Evolutionary conservation across 2,797 vertebrate genomes (phyloP).

Genomic region (Cirrhinus mrigala): DNA sequence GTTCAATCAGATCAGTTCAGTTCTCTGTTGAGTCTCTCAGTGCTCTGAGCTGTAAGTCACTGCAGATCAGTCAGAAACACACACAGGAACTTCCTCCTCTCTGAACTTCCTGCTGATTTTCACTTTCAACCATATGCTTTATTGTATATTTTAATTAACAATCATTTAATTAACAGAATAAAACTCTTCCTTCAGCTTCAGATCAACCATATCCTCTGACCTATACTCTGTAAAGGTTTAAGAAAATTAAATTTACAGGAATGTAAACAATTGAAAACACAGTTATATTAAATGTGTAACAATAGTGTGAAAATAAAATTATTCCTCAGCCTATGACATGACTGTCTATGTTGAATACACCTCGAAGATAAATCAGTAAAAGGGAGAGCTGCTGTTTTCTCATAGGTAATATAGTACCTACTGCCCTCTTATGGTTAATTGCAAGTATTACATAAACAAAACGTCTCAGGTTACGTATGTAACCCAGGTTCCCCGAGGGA

Average conservation of each 20-base stretch:
- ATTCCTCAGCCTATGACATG: too few relatives aligned
- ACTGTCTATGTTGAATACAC: too few relatives aligned
- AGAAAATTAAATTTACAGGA: too few relatives aligned
- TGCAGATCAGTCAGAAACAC: not conserved
- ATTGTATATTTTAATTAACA: too few relatives aligned
- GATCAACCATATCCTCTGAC: conserved; percentile 17
- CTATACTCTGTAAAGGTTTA: conserved; percentile 33
- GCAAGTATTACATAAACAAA: not conserved
- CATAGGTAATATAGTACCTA: not conserved
- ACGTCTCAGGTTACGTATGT: too few relatives aligned
- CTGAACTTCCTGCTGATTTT: not conserved
- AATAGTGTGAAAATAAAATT: too few relatives aligned
- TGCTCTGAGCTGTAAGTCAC: not conserved
- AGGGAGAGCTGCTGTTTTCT: not conserved
- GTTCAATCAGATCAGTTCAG: not conserved
- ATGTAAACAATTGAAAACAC: too few relatives aligned
- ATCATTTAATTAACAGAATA: too few relatives aligned
- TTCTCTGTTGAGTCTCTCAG: not conserved
- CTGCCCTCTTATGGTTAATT: not conserved
- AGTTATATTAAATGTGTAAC: too few relatives aligned
- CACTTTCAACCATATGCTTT: too few relatives aligned
- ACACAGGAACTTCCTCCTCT: not conserved
- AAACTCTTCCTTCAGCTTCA: conserved; percentile 25
- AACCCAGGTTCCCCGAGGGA: too few relatives aligned
- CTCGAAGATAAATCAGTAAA: too few relatives aligned